Conservation (phyloP, 2,797 vertebrate species). For the Lithobates pipiens region DNA sequence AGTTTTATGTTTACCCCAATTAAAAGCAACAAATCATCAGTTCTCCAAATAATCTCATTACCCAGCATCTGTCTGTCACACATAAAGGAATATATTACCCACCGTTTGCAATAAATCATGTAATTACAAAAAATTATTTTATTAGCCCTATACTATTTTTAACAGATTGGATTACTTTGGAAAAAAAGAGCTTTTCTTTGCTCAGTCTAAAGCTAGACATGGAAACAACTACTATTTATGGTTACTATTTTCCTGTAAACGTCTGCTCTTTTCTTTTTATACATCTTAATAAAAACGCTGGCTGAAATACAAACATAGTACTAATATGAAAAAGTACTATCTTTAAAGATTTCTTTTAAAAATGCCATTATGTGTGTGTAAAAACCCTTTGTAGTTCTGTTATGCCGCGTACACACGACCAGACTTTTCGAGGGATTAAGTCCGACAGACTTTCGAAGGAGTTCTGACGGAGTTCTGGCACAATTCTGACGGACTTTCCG, state of each 20-base stretch:
- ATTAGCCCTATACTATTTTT: constrained; percentile 87
- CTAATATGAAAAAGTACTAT: neutral
- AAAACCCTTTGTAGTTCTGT: neutral
- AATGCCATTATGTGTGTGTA: neutral
- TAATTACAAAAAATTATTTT: constrained; percentile 88
- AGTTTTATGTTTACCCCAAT: constrained; percentile 73
- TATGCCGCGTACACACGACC: too few species aligned
- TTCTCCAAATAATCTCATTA: constrained; percentile 82
- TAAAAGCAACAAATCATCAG: constrained; percentile 79
- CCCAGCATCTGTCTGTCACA: constrained; percentile 85
- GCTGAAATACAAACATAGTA: neutral
- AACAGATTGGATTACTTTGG: constrained; percentile 84
- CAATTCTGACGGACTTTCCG: too few species aligned
- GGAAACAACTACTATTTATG: neutral
- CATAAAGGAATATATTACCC: constrained; percentile 84
- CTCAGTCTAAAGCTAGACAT: constrained; percentile 67
- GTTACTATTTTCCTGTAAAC: neutral
- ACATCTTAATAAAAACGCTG: neutral
- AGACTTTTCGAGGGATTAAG: too few species aligned
- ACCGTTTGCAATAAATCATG: constrained; percentile 88
- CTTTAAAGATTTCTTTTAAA: neutral
- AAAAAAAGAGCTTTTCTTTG: constrained; percentile 83
- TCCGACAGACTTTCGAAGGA: too few species aligned
- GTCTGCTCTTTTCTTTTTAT: neutral
- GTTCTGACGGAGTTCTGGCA: too few species aligned